Conservation (phyloP, 2,797 vertebrate species). For the Harpagifer antarcticus region DNA sequence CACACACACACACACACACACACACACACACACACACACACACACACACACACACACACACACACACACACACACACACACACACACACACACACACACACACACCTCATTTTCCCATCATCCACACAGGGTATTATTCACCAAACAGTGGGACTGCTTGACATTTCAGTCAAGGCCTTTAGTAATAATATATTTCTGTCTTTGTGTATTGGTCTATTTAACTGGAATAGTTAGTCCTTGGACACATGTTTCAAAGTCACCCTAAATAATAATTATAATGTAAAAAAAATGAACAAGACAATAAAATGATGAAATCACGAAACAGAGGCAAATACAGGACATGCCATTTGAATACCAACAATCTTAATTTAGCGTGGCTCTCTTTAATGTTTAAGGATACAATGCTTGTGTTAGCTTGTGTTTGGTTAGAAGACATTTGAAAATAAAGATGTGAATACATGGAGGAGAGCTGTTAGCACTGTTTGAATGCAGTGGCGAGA, state of each 20-base stretch:
- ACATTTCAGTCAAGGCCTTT: not conserved
- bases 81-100: no score
- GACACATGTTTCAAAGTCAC: no score
- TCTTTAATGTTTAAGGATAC: not conserved
- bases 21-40: not conserved
- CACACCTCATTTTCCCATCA: slow-evolving; percentile 48
- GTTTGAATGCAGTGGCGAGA: not conserved
- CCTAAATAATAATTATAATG: not conserved
- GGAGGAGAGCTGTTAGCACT: not conserved
- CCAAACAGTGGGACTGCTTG: slow-evolving; percentile 4
- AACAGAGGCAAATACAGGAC: no score
- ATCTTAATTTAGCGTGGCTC: not conserved
- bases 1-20: slow-evolving; percentile 26
- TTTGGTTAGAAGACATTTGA: not conserved
- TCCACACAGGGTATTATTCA: slow-evolving; percentile 43
- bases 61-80: slow-evolving; percentile 13
- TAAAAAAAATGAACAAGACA: not conserved
- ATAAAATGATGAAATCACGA: no score
- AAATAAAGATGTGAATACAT: not conserved
- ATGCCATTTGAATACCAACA: not conserved
- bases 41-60: slow-evolving; percentile 7
- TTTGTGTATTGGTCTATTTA: no score
- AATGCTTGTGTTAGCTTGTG: not conserved
- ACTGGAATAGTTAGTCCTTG: no score
- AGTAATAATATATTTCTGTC: not conserved